These are phyloP conservation scores for Sinocyclocheilus maitianheensis DNA, from an alignment of 2,113 vertebrate genomes.

Conservation along the genomic window DNA sequence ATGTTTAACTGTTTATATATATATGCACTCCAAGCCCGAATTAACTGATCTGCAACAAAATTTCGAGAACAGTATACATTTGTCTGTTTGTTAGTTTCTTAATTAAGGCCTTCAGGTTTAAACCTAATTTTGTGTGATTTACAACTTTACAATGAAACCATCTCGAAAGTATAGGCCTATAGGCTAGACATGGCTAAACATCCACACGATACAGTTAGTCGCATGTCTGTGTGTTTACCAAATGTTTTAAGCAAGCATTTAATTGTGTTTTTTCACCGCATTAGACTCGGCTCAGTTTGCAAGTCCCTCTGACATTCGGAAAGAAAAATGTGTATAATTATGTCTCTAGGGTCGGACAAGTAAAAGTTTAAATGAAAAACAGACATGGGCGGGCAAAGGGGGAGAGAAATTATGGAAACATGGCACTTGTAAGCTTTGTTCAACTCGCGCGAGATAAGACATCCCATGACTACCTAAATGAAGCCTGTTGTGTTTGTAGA, in stretches of 20 bases:
- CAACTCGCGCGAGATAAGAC: constrained; percentile 37
- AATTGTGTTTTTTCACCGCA: constrained; percentile 13
- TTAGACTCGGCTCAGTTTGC: constrained; percentile 38
- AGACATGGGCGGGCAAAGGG: constrained; percentile 41
- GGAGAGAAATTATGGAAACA: constrained; percentile 52
- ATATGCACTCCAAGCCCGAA: no score
- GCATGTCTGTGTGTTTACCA: constrained; percentile 6
- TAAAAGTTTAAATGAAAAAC: constrained; percentile 61
- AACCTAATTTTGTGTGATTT: neutral
- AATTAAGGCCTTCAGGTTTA: neutral
- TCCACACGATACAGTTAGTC: neutral
- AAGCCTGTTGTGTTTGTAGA: neutral
- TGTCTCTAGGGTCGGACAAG: constrained; percentile 55
- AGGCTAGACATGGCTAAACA: neutral
- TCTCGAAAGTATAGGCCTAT: neutral
- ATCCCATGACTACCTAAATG: neutral
- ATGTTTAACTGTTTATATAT: no score
- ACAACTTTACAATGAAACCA: neutral
- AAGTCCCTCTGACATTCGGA: constrained; percentile 47
- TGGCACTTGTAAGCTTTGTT: constrained; percentile 39
- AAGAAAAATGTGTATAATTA: constrained; percentile 63
- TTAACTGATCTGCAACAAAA: no score
- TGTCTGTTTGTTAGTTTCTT: neutral
- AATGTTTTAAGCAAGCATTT: constrained; percentile 42
- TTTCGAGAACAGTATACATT: neutral